Evolutionary conservation across 1,140 invertebrate genomes (phyloP).

Genomic region (Piezodorus guildinii): DNA sequence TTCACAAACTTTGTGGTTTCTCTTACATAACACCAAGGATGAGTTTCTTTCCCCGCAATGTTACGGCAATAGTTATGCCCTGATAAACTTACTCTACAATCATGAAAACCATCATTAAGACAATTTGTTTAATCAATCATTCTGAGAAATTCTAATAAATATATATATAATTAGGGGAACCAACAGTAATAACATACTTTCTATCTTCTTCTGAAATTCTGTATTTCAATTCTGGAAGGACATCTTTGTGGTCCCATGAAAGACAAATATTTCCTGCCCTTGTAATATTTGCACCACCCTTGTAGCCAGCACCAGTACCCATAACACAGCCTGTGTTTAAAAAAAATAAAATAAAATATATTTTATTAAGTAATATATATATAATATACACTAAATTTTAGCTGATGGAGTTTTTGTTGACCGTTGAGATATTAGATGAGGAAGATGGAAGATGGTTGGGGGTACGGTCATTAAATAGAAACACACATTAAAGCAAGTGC

Average conservation of each 20-base stretch:
- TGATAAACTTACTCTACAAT: conserved; percentile 32
- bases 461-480: too few species aligned
- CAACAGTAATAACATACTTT: not conserved
- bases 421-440: too few species aligned
- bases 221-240: conserved; percentile 33
- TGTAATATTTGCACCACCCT: conserved; percentile 41
- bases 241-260: conserved; percentile 36
- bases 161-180: not conserved
- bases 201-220: conserved; percentile 28
- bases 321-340: conserved; percentile 38
- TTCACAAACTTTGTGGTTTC: conserved; percentile 28
- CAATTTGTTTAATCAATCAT: not conserved
- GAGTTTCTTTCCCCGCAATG: conserved; percentile 38
- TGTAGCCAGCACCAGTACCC: conserved; percentile 39
- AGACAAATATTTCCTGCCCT: conserved; percentile 38
- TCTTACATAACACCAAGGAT: conserved; percentile 45
- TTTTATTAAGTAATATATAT: too few species aligned
- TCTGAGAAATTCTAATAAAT: not conserved
- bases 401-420: too few species aligned
- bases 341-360: not conserved
- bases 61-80: conserved; percentile 45
- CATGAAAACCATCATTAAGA: not conserved
- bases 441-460: too few species aligned
- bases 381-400: too few species aligned
- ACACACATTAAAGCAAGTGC: too few species aligned